These are phyloP conservation scores for Microtus ochrogaster DNA, from an alignment of 2,113 vertebrate genomes.

Conservation along the genomic window DNA sequence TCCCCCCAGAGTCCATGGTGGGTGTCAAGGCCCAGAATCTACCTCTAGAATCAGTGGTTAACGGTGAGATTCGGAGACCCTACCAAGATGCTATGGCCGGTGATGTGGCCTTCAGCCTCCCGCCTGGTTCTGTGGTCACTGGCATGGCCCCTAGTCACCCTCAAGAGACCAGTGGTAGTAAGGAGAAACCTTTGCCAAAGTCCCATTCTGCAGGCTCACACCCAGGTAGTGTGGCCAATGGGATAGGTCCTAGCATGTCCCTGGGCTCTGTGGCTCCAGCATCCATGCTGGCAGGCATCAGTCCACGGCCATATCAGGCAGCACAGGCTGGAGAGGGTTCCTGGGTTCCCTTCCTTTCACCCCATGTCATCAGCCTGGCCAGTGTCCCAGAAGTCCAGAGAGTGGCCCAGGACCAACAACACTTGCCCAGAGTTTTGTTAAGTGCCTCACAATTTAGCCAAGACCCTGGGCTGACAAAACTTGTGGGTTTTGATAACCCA, in stretches of 20 bases:
- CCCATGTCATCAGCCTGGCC: neutral
- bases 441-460: neutral
- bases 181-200: neutral
- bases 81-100: neutral
- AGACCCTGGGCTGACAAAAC: rapidly evolving
- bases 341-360: neutral
- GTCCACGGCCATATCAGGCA: neutral
- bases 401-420: rapidly evolving
- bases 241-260: neutral
- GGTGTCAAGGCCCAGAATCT: neutral
- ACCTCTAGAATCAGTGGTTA: rapidly evolving
- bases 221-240: neutral
- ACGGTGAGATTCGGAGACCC: neutral
- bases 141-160: neutral
- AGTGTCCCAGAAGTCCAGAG: rapidly evolving
- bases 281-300: neutral
- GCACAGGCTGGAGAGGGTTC: neutral
- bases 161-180: rapidly evolving
- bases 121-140: neutral
- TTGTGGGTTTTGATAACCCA: neutral
- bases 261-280: neutral
- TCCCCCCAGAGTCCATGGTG: neutral
- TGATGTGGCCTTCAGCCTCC: neutral
- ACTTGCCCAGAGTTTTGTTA: neutral
- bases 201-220: neutral